Base-by-base conservation (phyloP, 2,888 invertebrate species). In the Caenorhabditis angaria region DNA sequence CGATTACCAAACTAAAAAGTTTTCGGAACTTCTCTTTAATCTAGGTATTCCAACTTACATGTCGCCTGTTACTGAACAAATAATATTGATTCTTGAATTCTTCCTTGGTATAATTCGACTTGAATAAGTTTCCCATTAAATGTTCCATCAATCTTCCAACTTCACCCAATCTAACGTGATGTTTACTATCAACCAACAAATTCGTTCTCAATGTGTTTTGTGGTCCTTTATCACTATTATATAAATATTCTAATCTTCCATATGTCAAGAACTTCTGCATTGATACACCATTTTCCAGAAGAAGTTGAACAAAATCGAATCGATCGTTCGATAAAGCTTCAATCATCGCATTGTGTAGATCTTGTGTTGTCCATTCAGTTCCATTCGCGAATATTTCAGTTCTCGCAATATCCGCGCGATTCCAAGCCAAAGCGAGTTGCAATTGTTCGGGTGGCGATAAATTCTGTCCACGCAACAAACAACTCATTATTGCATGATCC, bases 261-360 rank as follows among this genome's bases (percentile, higher is more conserved):
- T 97, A 95, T 55, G 97, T 95, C 70, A 99, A 91, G 89, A 97
- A 99, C 88, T 95, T 95, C 81, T 94, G 91, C 95, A 99, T 97
- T 76, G 94, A 94, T 18, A 99, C 95, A 22, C 99, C 99, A 88
- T 99, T 97, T 88, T 99, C 97, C 10, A 99, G 90, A 14, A 99
- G 91, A 14, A 99, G 91, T 88, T 96, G 94, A 14, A 99, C 97
- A 90, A 99, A 99, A 90, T 97, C 97, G 85, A 97, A 94, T 95
- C 94, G 96, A 97, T 97, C 10, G 95, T 95, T 88, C 94, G 94
- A 94, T 64, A 99, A 90, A 0, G 97, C 97, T 88, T 97, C 96
- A 94, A 97, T 94, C 97, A 99, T 97, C 1, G 97, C 95, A 88
- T 95, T 94, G 87, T 97, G 95, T 76, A 99, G 90, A 1, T 95